A percentile compares a stretch with the other conserved stretches of the same genome.
Conservation (phyloP, 2,113 vertebrate genomes). For the Tetrax tetrax region DNA sequence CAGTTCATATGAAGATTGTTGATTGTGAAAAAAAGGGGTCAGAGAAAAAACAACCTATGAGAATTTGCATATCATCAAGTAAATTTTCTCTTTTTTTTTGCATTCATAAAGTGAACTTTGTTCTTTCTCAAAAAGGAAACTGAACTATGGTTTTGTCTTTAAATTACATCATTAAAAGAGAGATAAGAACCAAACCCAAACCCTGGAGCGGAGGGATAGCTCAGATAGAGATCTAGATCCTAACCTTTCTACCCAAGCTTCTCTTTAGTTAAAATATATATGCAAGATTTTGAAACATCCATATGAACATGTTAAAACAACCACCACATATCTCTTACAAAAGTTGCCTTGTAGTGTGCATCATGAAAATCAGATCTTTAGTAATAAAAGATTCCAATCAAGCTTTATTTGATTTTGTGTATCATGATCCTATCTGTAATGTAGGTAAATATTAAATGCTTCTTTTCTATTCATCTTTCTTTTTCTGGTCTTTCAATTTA, state of each 20-base stretch:
- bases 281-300: constrained; percentile 52
- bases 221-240: constrained; percentile 63
- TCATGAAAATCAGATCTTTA: constrained; percentile 44
- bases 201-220: constrained; percentile 27
- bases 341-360: constrained; percentile 44
- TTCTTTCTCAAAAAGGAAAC: constrained; percentile 51
- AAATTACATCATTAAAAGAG: constrained; percentile 44
- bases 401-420: constrained; percentile 63
- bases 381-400: constrained; percentile 51
- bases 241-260: constrained; percentile 26
- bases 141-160: constrained; percentile 57
- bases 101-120: constrained; percentile 58
- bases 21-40: background rate
- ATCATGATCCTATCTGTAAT: constrained; percentile 42
- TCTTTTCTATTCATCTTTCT: constrained; percentile 49
- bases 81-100: background rate
- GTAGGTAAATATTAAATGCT: constrained; percentile 33
- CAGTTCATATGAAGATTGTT: constrained; percentile 45
- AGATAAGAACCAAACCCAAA: constrained; percentile 62
- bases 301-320: constrained; percentile 62
- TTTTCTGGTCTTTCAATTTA: constrained; percentile 41
- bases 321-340: constrained; percentile 35
- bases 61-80: constrained; percentile 12
- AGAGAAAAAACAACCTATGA: constrained; percentile 11
- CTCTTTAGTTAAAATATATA: constrained; percentile 48